Evolutionary conservation across 1,140 invertebrate genomes (phyloP), one percentile per base, ranked within the genome.

Genomic region (Zeugodacus cucurbitae): DNA sequence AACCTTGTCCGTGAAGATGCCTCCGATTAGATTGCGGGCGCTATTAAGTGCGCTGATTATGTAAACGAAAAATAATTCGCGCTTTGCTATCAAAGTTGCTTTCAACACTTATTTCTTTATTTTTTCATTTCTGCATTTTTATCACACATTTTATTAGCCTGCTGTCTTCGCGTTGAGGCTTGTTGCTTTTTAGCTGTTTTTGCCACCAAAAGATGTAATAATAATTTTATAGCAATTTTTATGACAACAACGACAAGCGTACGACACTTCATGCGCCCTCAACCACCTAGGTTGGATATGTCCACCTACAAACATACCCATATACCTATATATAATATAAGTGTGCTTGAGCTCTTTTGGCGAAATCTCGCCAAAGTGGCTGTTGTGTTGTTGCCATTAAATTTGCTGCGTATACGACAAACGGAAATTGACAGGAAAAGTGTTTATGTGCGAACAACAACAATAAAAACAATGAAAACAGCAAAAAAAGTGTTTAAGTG

Each of bases 151-250:
- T 29, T 34, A 17, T 20, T 3, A 10, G 14, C 10, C 11, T 26
- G 11, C 11, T 70, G 5, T 37, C 14, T n/a, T 74, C 64, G 29
- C 26, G 6, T 0, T 29, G 14, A 44, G 20, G 6, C 10, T 41
- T 5, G 7, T n/a, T 74, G 70, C 37, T 26, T 74, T 44, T 41
- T 29, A 44, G 70, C 22, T n/a, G 17, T 41, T 82, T 82, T 78
- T 29, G 74, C 10, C 34, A 74, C 32, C 67, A 74, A 74, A 74
- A 74, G n/a, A 82, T 82, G 44, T 44, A 82, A 82, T 82, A 82
- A 82, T 48, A 82, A 44, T 82, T 82, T 82, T 82, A 82, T 82
- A 41, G 74, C 37, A 29, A 22, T 82, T 82, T 82, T 82, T 82
- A 48, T 82, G 74, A 82, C 41, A 82, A 82, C 41, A 82, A 82